Evolutionary conservation across 1,140 invertebrate species (phyloP), one percentile per base, ranked within the genome.

Genomic region (Calephelis nemesis): DNA sequence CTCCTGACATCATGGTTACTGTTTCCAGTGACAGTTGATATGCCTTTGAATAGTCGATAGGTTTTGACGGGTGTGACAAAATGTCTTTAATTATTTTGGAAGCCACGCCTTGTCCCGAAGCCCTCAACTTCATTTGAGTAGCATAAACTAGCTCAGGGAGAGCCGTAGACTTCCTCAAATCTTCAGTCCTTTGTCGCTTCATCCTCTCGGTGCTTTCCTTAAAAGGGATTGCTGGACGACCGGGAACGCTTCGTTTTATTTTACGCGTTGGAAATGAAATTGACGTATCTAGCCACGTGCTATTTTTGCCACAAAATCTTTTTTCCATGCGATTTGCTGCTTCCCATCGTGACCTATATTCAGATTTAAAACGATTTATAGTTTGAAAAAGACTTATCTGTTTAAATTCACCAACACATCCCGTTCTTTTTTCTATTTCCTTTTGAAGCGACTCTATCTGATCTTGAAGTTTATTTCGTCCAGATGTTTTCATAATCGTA

Each of bases 341-440:
- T 63, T 47, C 13, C 62, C 62, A 63, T 63, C 62, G 62, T 47
- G 13, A 47, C 45, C 19, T 63, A 63, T 48, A 63, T 15, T 63
- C 62, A 47, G 40, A 47, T 63, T 63, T 63, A 12, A 63, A 63
- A 45, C 45, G 62, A 63, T 63, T 63, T 63, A 48, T 63, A 7
- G 13, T 47, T 13, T 63, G 62, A 12, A 4, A 63, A 63, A 63
- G 47, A 47, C 8, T 63, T 47, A 1, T 48, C 42, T 19, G 45
- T n/a, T n/a, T n/a, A 63, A 63, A 63, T 63, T 63, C 15, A 63
- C 42, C 62, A 7, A 47, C 42, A 63, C 62, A 45, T 63, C 13
- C 13, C 3, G 62, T 63, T 6, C 45, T 62, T 63, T 63, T 19
- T 63, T 63, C 62, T 63, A 63, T 63, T 63, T 63, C n/a, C 42